These are phyloP conservation scores for Eurystomus gularis DNA, from an alignment of 2,113 vertebrate genomes.

Conservation along the genomic window DNA sequence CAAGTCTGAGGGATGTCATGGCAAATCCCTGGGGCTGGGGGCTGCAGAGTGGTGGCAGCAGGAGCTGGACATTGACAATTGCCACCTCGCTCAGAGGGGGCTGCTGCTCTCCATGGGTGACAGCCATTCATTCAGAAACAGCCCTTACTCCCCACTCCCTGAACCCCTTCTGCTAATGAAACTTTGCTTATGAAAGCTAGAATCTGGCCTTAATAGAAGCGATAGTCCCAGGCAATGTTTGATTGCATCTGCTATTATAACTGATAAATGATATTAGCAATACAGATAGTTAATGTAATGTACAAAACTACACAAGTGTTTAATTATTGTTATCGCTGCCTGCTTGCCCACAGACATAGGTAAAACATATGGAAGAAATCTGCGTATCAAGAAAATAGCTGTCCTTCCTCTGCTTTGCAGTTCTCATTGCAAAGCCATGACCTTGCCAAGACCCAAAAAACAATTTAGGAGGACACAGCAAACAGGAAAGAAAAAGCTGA, in stretches of 20 bases:
- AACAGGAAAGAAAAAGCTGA: accelerated
- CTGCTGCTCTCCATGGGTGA: not conserved
- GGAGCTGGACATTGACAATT: not conserved
- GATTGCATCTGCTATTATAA: not conserved
- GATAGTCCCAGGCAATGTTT: not conserved
- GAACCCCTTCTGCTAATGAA: not conserved
- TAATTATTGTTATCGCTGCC: not conserved
- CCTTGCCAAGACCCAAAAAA: not conserved
- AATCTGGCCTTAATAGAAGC: not conserved
- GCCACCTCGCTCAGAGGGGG: not conserved
- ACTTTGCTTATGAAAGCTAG: not conserved
- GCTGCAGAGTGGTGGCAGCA: not conserved
- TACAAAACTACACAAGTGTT: not conserved
- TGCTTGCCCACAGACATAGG: not conserved
- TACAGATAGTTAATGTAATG: not conserved
- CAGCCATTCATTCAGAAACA: not conserved
- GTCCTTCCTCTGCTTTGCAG: not conserved
- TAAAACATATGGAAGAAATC: not conserved
- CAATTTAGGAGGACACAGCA: not conserved
- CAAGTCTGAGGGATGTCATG: not conserved
- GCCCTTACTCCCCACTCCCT: not conserved
- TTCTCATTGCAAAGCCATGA: not conserved
- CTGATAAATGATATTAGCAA: not conserved
- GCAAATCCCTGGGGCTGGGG: not conserved
- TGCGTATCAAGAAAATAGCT: not conserved